A percentile compares a stretch with the other conserved stretches of the same genome.
Conservation (phyloP, 2,797 vertebrate species). For the Hippopotamyrus pictus region DNA sequence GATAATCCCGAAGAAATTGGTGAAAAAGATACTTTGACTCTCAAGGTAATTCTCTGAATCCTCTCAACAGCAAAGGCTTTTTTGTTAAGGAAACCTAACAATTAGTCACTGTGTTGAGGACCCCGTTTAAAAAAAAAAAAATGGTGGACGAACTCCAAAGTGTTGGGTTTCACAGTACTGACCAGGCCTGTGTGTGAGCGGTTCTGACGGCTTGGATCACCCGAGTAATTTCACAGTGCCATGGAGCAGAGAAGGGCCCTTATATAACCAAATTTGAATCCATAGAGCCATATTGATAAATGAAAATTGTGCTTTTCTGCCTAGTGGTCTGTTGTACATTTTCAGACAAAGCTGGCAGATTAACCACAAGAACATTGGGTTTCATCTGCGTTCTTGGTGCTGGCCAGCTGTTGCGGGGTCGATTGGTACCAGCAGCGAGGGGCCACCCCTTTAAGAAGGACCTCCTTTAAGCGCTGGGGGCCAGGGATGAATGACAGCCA, state of each 20-base stretch:
- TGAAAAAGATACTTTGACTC: neutral
- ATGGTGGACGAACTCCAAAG: neutral
- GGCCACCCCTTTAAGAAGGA: neutral
- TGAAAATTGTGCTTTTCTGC: constrained; percentile 3
- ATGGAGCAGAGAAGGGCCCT: neutral
- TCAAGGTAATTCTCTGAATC: neutral
- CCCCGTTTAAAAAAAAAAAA: neutral
- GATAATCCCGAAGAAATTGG: neutral
- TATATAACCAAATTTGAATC: neutral
- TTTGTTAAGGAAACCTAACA: neutral
- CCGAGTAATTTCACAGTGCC: neutral
- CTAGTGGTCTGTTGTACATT: constrained; percentile 18
- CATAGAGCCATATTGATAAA: neutral
- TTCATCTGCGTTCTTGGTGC: neutral
- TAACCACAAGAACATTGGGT: neutral
- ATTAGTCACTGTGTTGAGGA: neutral
- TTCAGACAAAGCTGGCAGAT: neutral
- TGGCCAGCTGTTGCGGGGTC: neutral
- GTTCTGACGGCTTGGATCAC: neutral
- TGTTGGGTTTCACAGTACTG: neutral
- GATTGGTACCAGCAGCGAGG: neutral
- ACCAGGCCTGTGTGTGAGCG: neutral
- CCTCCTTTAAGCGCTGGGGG: neutral
- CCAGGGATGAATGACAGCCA: neutral
- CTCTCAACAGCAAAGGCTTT: neutral